These are phyloP conservation scores for Aspidiotus rigidus DNA, from an alignment of 2,888 invertebrate species.

Conservation along the genomic window DNA sequence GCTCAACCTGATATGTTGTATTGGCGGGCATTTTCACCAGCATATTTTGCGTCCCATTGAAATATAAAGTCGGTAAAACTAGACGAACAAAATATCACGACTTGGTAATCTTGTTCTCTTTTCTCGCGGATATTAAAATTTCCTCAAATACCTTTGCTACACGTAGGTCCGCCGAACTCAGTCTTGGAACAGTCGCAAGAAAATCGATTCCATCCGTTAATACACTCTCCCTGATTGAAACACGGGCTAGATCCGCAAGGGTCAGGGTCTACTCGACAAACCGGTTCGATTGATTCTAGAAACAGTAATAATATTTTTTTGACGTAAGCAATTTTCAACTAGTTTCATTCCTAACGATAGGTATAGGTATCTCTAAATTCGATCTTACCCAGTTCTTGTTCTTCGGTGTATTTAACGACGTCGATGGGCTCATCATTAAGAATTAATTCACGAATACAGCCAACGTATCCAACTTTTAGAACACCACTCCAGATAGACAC, in stretches of 20 bases:
- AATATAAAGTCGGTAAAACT: conserved; percentile 78
- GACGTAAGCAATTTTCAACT: not conserved
- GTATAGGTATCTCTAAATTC: too few species aligned
- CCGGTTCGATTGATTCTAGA: conserved; percentile 75
- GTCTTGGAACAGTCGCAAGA: conserved; percentile 88
- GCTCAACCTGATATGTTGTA: conserved; percentile 76
- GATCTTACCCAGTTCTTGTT: conserved; percentile 73
- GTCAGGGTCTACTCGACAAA: conserved; percentile 72
- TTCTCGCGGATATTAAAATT: not conserved
- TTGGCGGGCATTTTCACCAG: conserved; percentile 65
- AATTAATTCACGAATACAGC: conserved; percentile 81
- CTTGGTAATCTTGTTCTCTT: not conserved
- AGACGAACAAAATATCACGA: conserved; percentile 37
- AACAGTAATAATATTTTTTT: conserved; percentile 24
- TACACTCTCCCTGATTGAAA: conserved; percentile 76
- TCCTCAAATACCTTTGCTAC: conserved; percentile 60
- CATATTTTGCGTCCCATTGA: conserved; percentile 84
- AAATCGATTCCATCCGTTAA: conserved; percentile 91
- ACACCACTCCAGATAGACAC: conserved; percentile 84
- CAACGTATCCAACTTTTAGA: conserved; percentile 82
- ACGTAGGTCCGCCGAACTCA: conserved; percentile 79
- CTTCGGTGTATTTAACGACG: conserved; percentile 75
- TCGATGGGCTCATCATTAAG: conserved; percentile 82
- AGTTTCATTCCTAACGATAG: not conserved
- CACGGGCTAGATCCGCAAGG: conserved; percentile 81